Conservation (phyloP, 2,797 vertebrate species). For the Silurus lanzhouensis region DNA sequence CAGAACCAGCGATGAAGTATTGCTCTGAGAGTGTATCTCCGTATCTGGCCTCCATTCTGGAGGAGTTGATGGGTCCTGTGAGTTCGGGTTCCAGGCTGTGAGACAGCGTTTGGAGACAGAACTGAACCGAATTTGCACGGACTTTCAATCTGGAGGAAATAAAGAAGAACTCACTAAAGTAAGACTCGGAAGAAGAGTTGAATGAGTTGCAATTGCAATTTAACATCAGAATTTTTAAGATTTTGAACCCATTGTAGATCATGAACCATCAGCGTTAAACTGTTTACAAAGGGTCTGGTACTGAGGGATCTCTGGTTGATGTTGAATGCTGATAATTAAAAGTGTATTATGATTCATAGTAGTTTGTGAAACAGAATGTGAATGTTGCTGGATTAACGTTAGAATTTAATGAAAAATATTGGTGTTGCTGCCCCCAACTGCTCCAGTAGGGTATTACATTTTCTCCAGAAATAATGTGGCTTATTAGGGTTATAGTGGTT, state of each 20-base stretch:
- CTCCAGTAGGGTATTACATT: neutral
- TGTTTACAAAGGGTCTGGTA: neutral
- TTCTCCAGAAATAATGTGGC: neutral
- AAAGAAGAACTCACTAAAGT: slow-evolving; percentile 63
- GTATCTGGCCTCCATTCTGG: slow-evolving; percentile 82
- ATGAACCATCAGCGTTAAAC: neutral
- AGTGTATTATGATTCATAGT: neutral
- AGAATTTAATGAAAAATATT: neutral
- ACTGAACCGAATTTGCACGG: slow-evolving; percentile 60
- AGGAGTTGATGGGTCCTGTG: slow-evolving; percentile 82
- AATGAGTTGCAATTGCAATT: neutral
- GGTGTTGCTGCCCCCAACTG: neutral
- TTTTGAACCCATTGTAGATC: neutral
- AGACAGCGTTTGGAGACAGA: slow-evolving; percentile 58
- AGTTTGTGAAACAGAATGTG: neutral
- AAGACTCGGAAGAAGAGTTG: neutral
- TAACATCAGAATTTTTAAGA: neutral
- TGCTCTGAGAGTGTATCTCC: slow-evolving; percentile 79
- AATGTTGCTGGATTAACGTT: neutral
- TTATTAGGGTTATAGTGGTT: neutral
- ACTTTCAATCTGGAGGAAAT: slow-evolving; percentile 46
- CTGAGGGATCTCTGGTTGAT: neutral
- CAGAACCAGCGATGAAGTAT: slow-evolving; percentile 74
- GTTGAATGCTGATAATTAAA: neutral
- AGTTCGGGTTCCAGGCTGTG: slow-evolving; percentile 72